Evolutionary conservation across 2,797 vertebrate species (phyloP).

Genomic region (Esox masquinongy): DNA sequence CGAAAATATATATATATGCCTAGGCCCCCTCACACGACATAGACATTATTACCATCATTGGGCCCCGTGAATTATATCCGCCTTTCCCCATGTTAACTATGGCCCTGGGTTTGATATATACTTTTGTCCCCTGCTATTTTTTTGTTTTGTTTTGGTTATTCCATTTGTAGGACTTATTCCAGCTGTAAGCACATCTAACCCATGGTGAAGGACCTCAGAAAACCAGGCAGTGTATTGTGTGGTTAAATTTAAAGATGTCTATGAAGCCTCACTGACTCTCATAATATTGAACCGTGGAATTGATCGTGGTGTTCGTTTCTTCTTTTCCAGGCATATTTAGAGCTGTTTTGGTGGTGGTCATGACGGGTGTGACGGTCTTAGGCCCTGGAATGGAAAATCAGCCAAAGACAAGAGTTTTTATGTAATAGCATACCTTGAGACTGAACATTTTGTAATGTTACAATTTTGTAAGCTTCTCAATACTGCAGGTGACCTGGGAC

Average conservation of each 20-base stretch:
- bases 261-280: not conserved
- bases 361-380: not conserved
- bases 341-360: not conserved
- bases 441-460: not conserved
- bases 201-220: not conserved
- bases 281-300: not conserved
- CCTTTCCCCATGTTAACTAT: too few species aligned
- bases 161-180: not conserved
- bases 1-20: too few species aligned
- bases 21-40: too few species aligned
- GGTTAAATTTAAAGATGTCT: too few species aligned
- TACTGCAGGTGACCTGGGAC: not conserved
- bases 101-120: too few species aligned
- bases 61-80: too few species aligned
- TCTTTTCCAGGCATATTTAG: not conserved
- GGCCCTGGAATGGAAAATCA: not conserved
- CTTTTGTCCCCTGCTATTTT: too few species aligned
- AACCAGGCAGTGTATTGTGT: not conserved
- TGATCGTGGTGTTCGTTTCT: not conserved
- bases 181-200: not conserved
- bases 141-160: not conserved
- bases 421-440: not conserved
- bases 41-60: too few species aligned
- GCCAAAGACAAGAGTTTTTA: not conserved
- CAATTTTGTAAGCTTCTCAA: not conserved